phyloP scores from a whole-genome alignment of 2,113 vertebrate species.

The Dunckerocampus dactyliophorus region DNA sequence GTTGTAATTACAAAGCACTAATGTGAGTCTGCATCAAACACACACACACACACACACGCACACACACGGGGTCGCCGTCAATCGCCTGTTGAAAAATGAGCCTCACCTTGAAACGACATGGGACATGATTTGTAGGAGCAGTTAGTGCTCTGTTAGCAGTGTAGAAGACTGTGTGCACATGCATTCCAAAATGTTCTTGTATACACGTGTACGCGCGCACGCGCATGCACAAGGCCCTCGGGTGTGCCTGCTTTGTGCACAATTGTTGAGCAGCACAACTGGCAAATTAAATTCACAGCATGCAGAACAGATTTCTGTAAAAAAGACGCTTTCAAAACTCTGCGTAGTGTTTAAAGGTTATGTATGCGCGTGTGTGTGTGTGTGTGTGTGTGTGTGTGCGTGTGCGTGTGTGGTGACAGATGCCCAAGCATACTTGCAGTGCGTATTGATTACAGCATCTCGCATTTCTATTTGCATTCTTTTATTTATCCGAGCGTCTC shows the following conservation, averaged over 20 bases:
- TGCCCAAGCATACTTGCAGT: slow-evolving; percentile 29
- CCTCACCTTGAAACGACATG: slow-evolving; percentile 66
- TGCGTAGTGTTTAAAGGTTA: slow-evolving; percentile 30
- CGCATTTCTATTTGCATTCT: background rate
- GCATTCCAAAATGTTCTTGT: slow-evolving; percentile 1
- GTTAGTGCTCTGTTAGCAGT: slow-evolving; percentile 42
- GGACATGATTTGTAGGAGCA: slow-evolving; percentile 53
- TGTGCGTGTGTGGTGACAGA: slow-evolving; percentile 31
- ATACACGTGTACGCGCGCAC: background rate
- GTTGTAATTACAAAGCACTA: slow-evolving; percentile 52
- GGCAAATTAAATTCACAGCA: slow-evolving; percentile 47
- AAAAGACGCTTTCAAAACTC: slow-evolving; percentile 21
- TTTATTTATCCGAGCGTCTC: background rate
- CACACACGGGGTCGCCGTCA: slow-evolving; percentile 26
- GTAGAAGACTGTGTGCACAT: slow-evolving; percentile 16
- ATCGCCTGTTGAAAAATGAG: slow-evolving; percentile 57
- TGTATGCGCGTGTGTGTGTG: slow-evolving; percentile 12
- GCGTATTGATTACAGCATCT: slow-evolving; percentile 40
- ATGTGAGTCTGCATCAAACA: slow-evolving; percentile 35
- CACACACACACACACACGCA: slow-evolving; percentile 2
- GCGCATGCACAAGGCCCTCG: background rate
- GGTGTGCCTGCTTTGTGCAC: slow-evolving; percentile 1
- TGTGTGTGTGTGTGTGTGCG: slow-evolving; percentile 7
- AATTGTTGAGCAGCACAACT: slow-evolving; percentile 32
- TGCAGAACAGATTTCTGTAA: slow-evolving; percentile 44